Base-by-base conservation (phyloP, 1,140 invertebrate genomes). In the Cataglyphis hispanica region DNA sequence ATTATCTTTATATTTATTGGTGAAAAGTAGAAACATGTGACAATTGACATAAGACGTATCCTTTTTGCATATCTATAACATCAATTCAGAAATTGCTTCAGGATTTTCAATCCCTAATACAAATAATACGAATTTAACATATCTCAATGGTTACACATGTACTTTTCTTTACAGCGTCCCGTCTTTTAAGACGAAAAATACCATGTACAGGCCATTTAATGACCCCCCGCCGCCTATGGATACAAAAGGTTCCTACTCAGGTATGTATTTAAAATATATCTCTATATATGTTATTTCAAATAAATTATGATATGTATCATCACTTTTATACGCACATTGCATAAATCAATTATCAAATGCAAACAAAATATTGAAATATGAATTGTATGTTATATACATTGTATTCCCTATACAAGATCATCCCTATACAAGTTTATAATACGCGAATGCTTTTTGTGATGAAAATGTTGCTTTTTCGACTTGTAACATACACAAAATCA, bases 171-270 rank as follows among this genome's bases (percentile, higher is more conserved):
- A 5, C 93, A 97, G 97, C 97, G 86, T 97, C 97, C 81, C 96
- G 96, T 92, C 95, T 97, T 84, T 93, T 97, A 85, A 96, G 97
- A 91, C 96, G 96, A 81, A 97, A 97, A 95, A 97, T 97, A 92
- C 97, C 97, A 92, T 97, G 97, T 92, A 97, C 97, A 56, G 97
- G 97, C 69, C 97, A 97, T 93, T 95, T 97, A 91, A 96, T 97
- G 96, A 97, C 97, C 89, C 97, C 97, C 89, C 96, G 97, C 94
- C 95, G 97, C 91, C 95, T 97, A 85, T 97, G 97, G 97, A 96
- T 97, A 86, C 97, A 97, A 94, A 96, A 97, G 93, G 96, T 97
- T 92, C 97, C 97, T 84, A 97, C 97, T 85, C 96, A 96, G 94
- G 96, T 96, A 83, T 53, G 92, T 92, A 75, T 40, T 16, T 74